Conservation (phyloP, 2,797 vertebrate species). For the Gobio occitaniae region DNA sequence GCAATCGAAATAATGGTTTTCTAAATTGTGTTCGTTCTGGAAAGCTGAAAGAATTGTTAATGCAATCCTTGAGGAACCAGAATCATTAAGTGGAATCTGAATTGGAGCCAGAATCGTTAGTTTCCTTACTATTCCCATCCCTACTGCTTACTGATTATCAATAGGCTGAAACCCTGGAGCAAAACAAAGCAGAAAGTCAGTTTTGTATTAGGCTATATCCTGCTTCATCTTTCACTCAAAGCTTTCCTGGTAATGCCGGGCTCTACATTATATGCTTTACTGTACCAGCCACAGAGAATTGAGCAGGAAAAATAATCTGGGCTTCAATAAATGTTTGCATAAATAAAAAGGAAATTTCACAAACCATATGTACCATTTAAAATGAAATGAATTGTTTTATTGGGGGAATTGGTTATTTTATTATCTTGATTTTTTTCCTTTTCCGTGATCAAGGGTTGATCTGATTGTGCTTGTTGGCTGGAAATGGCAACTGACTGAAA, state of each 20-base stretch:
- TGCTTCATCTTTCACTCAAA: neutral
- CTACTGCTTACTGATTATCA: neutral
- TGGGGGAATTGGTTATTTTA: neutral
- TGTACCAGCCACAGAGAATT: slow-evolving; percentile 22
- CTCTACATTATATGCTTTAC: neutral
- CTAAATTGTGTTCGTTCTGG: neutral
- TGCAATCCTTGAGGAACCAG: neutral
- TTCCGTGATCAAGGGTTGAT: neutral
- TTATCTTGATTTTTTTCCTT: neutral
- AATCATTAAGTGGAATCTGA: neutral
- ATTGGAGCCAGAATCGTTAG: neutral
- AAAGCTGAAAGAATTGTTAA: neutral
- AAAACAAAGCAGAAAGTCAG: neutral
- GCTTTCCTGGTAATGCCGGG: neutral
- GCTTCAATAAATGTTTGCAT: neutral
- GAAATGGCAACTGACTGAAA: slow-evolving; percentile 47
- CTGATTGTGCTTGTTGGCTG: neutral
- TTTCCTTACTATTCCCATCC: neutral
- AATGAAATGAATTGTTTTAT: neutral
- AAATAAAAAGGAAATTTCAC: neutral
- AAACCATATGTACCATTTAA: neutral
- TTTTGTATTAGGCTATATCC: neutral
- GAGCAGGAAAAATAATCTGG: neutral
- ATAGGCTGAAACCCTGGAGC: neutral
- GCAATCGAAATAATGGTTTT: neutral